A percentile compares a stretch with the other conserved stretches of the same genome.
Conservation (phyloP, 2,888 invertebrate species). For the Megaustenia siamemsis region DNA sequence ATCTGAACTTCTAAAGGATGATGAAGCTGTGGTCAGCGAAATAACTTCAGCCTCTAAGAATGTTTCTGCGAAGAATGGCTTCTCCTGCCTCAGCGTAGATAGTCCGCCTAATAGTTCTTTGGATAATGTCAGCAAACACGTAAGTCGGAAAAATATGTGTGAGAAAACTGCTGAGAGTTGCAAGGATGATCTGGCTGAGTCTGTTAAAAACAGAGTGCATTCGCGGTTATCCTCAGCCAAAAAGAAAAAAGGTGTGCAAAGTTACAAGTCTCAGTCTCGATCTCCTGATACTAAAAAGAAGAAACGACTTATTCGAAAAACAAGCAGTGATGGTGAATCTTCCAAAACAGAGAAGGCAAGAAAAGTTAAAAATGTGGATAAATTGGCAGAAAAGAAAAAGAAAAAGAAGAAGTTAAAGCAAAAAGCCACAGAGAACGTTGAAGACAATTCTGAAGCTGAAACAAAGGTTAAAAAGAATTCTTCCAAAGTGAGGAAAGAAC, state of each 20-base stretch:
- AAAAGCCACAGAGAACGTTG: background rate
- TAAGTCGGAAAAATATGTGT: background rate
- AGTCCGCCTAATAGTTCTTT: background rate
- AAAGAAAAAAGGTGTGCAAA: background rate
- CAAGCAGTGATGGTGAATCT: background rate
- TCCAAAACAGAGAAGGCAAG: conserved; percentile 13
- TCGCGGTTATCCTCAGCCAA: too few relatives aligned
- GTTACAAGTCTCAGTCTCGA: background rate
- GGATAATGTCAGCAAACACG: background rate
- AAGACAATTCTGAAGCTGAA: background rate
- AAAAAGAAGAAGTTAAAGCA: conserved; percentile 30
- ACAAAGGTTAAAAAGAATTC: too few relatives aligned
- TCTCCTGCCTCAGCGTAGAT: background rate
- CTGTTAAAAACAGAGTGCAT: background rate
- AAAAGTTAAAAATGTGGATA: conserved; percentile 19
- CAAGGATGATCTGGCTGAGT: background rate
- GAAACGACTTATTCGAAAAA: background rate
- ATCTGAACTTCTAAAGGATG: background rate
- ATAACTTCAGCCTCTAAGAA: background rate
- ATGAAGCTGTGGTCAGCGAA: background rate
- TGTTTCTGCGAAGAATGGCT: too few relatives aligned
- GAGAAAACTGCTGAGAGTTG: background rate
- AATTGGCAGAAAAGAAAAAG: conserved; percentile 37
- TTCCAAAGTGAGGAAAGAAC: too few relatives aligned
- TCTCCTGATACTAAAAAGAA: conserved; percentile 28